phyloP scores from a whole-genome alignment of 35 echinoderm and acorn worm species.

The Ophiothrix spiculata region DNA sequence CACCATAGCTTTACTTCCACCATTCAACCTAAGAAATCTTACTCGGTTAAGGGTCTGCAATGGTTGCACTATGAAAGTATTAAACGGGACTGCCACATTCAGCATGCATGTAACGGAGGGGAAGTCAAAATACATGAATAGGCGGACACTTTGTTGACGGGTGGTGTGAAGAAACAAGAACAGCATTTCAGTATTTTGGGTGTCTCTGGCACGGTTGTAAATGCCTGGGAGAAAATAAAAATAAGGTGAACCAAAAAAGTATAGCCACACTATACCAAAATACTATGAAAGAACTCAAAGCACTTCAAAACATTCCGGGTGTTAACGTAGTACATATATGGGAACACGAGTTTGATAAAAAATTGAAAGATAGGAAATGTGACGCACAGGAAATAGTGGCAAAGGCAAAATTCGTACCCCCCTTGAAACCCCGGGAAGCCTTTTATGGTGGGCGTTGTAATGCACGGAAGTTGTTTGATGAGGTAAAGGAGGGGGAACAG shows the following conservation, averaged over 20 bases:
- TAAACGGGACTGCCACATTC: not conserved
- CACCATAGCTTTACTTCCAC: not conserved
- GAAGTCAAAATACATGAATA: not conserved
- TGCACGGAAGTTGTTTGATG: conserved; percentile 2
- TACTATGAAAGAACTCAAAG: too few relatives aligned
- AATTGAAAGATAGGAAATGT: too few relatives aligned
- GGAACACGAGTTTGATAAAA: too few relatives aligned
- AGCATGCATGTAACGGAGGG: not conserved
- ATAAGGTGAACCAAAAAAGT: not conserved
- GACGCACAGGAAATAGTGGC: too few relatives aligned
- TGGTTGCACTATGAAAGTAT: not conserved
- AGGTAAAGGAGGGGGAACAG: conserved; percentile 14
- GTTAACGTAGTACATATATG: too few relatives aligned
- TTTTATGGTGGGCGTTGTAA: conserved; percentile 52
- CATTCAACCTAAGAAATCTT: not conserved
- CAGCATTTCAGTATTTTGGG: too few relatives aligned
- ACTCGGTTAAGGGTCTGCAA: not conserved
- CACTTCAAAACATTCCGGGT: too few relatives aligned
- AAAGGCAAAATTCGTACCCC: too few relatives aligned
- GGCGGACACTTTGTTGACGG: not conserved
- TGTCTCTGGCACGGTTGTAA: too few relatives aligned
- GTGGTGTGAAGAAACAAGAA: not conserved
- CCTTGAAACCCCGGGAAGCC: conserved; percentile 22
- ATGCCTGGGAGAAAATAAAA: not conserved
- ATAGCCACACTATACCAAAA: too few relatives aligned